A percentile compares a stretch with the other conserved stretches of the same genome.
phyloP scores from a whole-genome alignment of 1,140 invertebrate genomes.

The Drosophila kanapiae region DNA sequence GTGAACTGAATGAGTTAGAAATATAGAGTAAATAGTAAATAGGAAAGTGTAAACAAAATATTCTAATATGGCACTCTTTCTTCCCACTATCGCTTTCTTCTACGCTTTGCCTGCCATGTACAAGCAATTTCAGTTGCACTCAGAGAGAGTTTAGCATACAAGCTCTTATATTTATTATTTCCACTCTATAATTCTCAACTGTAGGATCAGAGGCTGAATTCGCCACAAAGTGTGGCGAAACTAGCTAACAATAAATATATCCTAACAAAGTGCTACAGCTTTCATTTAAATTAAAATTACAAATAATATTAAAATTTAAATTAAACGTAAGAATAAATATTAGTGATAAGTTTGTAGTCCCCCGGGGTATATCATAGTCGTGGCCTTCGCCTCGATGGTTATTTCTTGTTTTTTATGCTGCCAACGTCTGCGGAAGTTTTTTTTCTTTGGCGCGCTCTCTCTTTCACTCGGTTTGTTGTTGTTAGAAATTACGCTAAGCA shows the following conservation, averaged over 20 bases:
- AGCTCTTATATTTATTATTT: not conserved
- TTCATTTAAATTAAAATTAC: not conserved
- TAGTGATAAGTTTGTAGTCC: no score
- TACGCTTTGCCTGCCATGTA: not conserved
- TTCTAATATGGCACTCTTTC: no score
- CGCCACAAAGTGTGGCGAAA: no score
- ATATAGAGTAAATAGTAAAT: no score
- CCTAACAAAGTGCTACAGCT: no score
- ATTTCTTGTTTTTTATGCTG: constrained; percentile 11
- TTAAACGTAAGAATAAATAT: not conserved
- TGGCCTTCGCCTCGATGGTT: not conserved
- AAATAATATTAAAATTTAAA: not conserved
- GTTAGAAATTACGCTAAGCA: constrained; percentile 78
- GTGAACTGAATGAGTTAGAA: no score
- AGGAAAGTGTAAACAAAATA: no score
- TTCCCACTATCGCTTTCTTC: not conserved
- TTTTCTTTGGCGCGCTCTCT: constrained; percentile 27
- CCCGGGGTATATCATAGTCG: not conserved
- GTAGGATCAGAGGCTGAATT: not conserved
- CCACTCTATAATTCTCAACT: not conserved
- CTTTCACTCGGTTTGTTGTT: constrained; percentile 37
- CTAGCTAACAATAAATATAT: no score
- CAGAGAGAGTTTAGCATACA: not conserved
- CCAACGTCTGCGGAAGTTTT: constrained; percentile 43
- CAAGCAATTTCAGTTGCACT: not conserved